Percentiles rank a stretch among this genome's conserved stretches.
phyloP scores from a whole-genome alignment of 37 sponge, comb jelly and placozoan species.

The Cliona cf. orientalis region DNA sequence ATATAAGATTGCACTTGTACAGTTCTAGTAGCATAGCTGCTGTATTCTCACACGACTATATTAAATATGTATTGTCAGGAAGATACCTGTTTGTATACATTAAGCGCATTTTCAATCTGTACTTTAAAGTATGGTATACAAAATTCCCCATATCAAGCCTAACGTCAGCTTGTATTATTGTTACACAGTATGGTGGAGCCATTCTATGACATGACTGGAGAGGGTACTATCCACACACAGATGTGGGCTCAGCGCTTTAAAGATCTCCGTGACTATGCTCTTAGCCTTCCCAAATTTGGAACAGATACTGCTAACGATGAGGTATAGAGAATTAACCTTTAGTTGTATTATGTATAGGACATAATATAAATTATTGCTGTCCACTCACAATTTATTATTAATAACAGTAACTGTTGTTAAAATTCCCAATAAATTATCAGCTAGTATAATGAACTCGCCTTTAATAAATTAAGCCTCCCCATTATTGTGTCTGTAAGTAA shows the following conservation, averaged over 20 bases:
- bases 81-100: no score
- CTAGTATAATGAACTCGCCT: neutral
- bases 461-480: neutral
- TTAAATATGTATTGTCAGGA: no score
- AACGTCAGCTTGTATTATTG: neutral
- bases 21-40: no score
- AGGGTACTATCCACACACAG: conserved; percentile 31
- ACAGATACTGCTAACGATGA: conserved; percentile 41
- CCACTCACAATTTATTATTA: no score
- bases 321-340: neutral
- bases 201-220: conserved; percentile 45
- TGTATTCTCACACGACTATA: no score
- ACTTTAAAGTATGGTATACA: no score
- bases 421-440: neutral
- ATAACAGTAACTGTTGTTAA: no score
- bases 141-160: neutral
- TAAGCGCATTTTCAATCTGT: no score
- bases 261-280: conserved; percentile 45
- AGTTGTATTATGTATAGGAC: no score
- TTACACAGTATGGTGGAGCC: conserved; percentile 49
- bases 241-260: conserved; percentile 32
- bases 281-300: conserved; percentile 61
- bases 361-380: no score
- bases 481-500: no score
- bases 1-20: no score